Evolutionary conservation across 2,113 vertebrate species (phyloP).

Genomic region (Nothocercus nigrocapillus): DNA sequence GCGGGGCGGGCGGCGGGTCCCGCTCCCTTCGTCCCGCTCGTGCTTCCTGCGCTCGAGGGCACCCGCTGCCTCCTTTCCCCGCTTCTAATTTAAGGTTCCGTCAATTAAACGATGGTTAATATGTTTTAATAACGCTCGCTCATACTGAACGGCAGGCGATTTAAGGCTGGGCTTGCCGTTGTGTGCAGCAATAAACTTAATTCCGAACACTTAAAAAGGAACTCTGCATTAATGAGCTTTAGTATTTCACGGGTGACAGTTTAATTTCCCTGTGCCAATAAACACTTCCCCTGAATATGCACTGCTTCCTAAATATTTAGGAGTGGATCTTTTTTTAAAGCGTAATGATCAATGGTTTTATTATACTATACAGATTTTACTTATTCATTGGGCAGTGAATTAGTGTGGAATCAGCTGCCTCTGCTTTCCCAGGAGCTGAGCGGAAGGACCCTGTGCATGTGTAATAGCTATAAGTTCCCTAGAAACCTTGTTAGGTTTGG

Average conservation of each 20-base stretch:
- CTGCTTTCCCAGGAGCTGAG: constrained; percentile 34
- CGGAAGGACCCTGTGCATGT: constrained; percentile 27
- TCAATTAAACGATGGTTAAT: constrained; percentile 62
- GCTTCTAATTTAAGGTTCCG: not conserved
- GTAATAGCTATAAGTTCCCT: constrained; percentile 32
- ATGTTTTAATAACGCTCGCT: constrained; percentile 61
- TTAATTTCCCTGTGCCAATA: constrained; percentile 72
- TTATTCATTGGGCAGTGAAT: constrained; percentile 65
- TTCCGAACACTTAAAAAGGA: constrained; percentile 72
- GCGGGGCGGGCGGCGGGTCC: no score
- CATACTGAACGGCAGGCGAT: constrained; percentile 43
- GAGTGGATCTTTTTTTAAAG: constrained; percentile 60
- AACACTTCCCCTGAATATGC: constrained; percentile 58
- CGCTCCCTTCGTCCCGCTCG: no score
- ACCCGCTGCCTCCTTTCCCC: no score
- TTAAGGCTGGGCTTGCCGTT: constrained; percentile 56
- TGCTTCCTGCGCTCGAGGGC: no score
- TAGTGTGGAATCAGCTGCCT: constrained; percentile 45
- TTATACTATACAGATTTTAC: constrained; percentile 63
- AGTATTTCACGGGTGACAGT: constrained; percentile 74
- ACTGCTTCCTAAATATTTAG: constrained; percentile 72
- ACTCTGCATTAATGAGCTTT: constrained; percentile 73
- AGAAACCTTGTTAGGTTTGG: not conserved
- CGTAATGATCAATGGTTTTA: constrained; percentile 58
- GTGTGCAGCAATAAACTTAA: constrained; percentile 61